A percentile compares a stretch with the other conserved stretches of the same genome.
These are phyloP conservation scores for Phyllostomus discolor DNA, from an alignment of 2,113 vertebrate species.

Conservation along the genomic window DNA sequence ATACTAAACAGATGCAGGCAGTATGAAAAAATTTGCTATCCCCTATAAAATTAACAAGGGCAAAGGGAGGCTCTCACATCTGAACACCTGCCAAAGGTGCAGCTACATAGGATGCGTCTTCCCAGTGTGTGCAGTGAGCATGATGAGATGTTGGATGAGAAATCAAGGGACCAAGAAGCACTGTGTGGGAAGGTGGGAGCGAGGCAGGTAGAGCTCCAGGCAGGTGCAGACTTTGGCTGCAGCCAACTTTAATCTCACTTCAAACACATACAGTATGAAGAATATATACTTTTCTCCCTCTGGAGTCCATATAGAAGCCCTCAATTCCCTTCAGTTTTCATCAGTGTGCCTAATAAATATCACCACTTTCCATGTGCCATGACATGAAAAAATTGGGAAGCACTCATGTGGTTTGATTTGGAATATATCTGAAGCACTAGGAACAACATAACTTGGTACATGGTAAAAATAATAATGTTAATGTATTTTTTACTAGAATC, in stretches of 20 bases:
- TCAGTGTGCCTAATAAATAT: neutral
- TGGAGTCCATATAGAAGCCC: neutral
- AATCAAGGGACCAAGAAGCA: neutral
- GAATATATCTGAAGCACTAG: neutral
- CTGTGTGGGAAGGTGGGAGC: neutral
- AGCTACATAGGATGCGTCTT: neutral
- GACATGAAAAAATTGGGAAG: neutral
- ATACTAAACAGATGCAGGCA: neutral
- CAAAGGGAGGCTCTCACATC: neutral
- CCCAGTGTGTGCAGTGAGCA: neutral
- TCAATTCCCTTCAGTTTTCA: neutral
- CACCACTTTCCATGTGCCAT: neutral
- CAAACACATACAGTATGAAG: neutral
- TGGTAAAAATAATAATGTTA: neutral
- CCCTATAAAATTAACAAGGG: neutral
- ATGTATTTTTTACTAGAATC: neutral
- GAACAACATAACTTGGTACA: neutral
- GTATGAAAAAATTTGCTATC: neutral
- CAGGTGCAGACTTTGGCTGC: neutral
- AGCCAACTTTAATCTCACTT: neutral
- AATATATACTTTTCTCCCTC: neutral
- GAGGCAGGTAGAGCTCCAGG: neutral
- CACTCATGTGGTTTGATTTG: neutral
- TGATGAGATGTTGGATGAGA: neutral
- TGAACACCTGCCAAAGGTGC: neutral